Conservation (phyloP, 2,797 vertebrate species). For the Propithecus deckenii region DNA sequence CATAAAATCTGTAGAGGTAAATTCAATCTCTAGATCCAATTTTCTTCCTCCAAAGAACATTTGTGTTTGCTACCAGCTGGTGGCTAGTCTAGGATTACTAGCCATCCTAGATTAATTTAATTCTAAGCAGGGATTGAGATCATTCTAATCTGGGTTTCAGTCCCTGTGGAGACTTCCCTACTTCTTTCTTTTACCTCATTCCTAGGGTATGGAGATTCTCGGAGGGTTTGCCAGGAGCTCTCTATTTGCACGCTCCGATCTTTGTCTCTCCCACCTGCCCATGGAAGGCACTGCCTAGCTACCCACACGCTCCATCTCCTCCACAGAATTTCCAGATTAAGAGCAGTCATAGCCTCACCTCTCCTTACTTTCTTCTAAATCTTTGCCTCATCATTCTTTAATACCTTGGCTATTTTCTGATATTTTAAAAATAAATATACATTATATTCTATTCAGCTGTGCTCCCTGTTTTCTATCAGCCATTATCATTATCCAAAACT, state of each 20-base stretch:
- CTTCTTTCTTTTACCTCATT: not conserved
- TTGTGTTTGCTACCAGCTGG: not conserved
- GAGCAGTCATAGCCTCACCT: not conserved
- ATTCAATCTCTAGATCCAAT: not conserved
- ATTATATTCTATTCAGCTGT: not conserved
- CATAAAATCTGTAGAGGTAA: not conserved
- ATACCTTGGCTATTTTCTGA: not conserved
- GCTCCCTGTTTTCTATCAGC: not conserved
- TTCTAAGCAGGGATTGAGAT: not conserved
- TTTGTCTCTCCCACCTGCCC: not conserved
- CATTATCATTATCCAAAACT: not conserved
- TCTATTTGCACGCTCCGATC: not conserved
- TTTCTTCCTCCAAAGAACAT: not conserved
- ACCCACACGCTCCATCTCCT: not conserved
- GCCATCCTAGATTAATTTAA: not conserved
- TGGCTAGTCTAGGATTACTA: not conserved
- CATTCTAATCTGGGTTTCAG: not conserved
- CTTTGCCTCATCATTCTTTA: not conserved
- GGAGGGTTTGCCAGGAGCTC: fast-evolving
- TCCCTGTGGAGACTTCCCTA: not conserved
- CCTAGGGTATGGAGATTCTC: not conserved
- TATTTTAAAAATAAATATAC: not conserved
- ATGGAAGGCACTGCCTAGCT: not conserved
- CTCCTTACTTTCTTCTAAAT: not conserved
- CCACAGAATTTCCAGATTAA: not conserved